Evolutionary conservation across 2,797 vertebrate species (phyloP), one percentile per base, ranked within the genome.

Genomic region (Toxotes lorentzi): DNA sequence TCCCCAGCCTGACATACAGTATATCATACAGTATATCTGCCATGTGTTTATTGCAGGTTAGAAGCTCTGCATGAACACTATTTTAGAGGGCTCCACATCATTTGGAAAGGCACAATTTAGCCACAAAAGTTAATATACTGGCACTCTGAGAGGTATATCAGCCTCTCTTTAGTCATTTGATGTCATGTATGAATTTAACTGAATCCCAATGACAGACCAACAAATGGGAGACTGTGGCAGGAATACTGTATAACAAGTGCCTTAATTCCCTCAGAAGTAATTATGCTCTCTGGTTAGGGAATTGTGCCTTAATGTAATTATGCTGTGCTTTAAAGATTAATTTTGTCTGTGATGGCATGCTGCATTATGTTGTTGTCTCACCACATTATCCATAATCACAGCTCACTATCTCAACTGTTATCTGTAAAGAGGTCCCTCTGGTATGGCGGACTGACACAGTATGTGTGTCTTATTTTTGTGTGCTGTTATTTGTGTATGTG

Each of bases 271-370:
- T 88, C 79, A 88, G 79, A 94, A 88, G 92, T 92, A 94, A 94
- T 95, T 93, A 93, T 89, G 89, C 84, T 86, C 73, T 86, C 79
- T 91, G 89, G 94, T 95, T 93, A 93, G 89, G 90, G 89, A 91
- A 92, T 89, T 84, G 82, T 88, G 88, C 70, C 70, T 89, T 93
- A 92, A 92, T 94, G 85, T 91, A 95, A 95, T 95, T 94, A 94
- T 88, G 88, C 88, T 91, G 83, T 84, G 90, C 86, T 93, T 94
- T 91, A 91, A 93, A 93, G 85, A 94, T 93, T 92, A 80, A 93
- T 92, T 93, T 93, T 83, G 92, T 93, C 90, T 88, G 82, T 81
- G 88, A 89, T 88, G 71, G 88, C 88, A 84, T 81, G 87, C 87
- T 78, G 79, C 56, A 70, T 88, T 91, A 87, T 92, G 84, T 88